Conservation (phyloP, 2,113 vertebrate species). For the Podarcis raffonei region DNA sequence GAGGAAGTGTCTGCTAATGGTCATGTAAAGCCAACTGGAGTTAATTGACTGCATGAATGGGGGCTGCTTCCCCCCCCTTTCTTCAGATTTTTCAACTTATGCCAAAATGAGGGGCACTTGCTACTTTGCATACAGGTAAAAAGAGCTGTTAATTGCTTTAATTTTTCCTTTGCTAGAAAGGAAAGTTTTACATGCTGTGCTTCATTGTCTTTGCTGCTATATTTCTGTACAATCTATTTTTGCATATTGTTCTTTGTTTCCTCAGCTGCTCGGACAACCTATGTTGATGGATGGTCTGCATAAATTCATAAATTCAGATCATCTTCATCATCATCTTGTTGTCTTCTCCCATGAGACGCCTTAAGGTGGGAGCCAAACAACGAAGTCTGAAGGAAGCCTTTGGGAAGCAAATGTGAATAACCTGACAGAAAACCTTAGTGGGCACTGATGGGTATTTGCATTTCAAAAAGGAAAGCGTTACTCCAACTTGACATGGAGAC, state of each 20-base stretch:
- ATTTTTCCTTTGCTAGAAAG: neutral
- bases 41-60: no score
- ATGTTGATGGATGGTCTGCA: neutral
- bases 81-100: no score
- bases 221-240: neutral
- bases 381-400: neutral
- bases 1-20: neutral
- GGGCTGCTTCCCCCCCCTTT: no score
- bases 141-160: no score
- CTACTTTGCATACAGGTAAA: neutral
- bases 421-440: neutral
- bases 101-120: no score
- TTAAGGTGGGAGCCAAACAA: neutral
- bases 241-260: neutral
- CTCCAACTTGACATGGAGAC: neutral
- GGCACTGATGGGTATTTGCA: neutral
- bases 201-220: neutral
- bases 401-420: neutral
- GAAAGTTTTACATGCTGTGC: neutral
- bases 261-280: neutral
- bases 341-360: neutral
- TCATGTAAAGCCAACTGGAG: neutral
- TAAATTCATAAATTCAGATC: no score
- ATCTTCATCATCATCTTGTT: neutral
- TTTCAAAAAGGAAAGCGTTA: neutral